These are phyloP conservation scores for Daphoenositta chrysoptera DNA, from an alignment of 2,113 vertebrate species.

Conservation along the genomic window DNA sequence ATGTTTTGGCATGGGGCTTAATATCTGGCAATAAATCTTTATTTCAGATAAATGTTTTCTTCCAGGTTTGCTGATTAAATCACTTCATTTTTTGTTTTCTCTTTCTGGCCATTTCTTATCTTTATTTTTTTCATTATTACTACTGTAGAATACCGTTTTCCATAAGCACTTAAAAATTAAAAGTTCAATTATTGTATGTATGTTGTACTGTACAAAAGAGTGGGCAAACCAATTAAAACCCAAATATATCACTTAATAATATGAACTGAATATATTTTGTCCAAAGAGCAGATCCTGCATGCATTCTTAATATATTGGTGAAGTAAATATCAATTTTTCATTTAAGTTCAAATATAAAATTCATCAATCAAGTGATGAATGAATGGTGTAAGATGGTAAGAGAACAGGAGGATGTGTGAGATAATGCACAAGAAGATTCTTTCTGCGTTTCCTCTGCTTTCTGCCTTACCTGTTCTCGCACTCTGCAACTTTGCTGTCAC, in stretches of 20 bases:
- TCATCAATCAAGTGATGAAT: not conserved
- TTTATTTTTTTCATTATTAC: not conserved
- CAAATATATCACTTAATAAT: not conserved
- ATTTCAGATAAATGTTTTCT: not conserved
- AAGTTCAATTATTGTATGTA: not conserved
- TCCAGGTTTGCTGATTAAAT: not conserved
- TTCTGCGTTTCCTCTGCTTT: not conserved
- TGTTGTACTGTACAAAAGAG: not conserved
- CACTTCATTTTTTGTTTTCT: not conserved
- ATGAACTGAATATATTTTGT: not conserved
- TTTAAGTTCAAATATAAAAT: not conserved
- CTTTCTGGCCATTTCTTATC: not conserved
- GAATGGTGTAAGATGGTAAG: not conserved
- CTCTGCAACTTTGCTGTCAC: not conserved
- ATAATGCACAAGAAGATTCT: not conserved
- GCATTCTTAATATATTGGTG: not conserved
- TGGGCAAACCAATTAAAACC: not conserved
- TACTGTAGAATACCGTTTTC: not conserved
- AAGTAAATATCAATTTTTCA: not conserved
- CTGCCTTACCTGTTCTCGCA: not conserved
- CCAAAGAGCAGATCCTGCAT: not conserved
- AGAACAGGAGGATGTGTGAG: not conserved
- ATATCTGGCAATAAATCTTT: not conserved
- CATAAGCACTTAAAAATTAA: not conserved
- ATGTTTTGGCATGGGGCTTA: not conserved